Evolutionary conservation across 2,797 vertebrate species (phyloP).

Genomic region (Pyrocephalus nanus): DNA sequence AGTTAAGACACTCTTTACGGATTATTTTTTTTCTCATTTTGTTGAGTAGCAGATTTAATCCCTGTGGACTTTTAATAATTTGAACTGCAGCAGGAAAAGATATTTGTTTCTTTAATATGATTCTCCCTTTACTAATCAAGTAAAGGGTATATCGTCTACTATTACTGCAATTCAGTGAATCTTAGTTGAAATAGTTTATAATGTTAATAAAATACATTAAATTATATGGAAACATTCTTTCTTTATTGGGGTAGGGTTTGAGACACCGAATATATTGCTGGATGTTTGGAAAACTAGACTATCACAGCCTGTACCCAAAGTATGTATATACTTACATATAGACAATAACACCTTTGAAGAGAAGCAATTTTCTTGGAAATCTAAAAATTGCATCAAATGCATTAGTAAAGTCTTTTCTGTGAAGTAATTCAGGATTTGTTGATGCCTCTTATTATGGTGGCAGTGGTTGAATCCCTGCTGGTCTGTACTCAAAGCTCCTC

Average conservation of each 20-base stretch:
- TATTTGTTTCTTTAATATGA: not conserved
- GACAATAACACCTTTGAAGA: not conserved
- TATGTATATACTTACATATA: rapidly evolving
- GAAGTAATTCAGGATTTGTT: not conserved
- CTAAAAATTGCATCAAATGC: not conserved
- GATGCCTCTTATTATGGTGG: not conserved
- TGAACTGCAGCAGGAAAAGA: not conserved
- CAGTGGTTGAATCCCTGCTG: not conserved
- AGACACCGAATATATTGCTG: not conserved
- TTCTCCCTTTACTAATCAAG: not conserved
- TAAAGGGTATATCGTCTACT: not conserved
- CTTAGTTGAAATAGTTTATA: not conserved
- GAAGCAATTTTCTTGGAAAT: not conserved
- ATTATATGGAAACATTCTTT: not conserved
- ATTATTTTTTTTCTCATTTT: not conserved
- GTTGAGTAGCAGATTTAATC: not conserved
- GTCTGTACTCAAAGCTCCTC: not conserved
- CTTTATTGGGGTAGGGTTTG: not conserved
- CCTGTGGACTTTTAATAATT: not conserved
- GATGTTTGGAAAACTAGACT: not conserved
- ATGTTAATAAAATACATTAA: not conserved
- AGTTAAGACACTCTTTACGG: not conserved
- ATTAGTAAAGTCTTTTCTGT: not conserved
- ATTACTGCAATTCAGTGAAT: not conserved
- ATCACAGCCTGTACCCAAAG: not conserved